Evolutionary conservation across 35 echinoderm and acorn worm species (phyloP).

Genomic region (Apostichopus parvimensis): DNA sequence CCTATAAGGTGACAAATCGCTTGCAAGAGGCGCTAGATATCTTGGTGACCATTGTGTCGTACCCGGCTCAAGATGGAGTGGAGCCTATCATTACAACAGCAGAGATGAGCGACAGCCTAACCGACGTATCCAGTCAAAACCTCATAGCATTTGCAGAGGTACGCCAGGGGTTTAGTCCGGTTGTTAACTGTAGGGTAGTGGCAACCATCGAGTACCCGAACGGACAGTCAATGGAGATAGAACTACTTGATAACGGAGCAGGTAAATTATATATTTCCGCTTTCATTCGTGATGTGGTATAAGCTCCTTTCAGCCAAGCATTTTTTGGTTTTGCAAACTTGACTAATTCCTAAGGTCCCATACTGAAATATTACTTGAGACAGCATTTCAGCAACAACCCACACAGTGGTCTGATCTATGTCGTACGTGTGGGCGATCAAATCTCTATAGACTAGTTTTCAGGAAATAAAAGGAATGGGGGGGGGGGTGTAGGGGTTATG

Average conservation of each 20-base stretch:
- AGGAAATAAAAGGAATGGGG: no score
- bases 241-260: constrained; percentile 18
- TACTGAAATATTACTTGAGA: no score
- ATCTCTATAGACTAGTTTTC: no score
- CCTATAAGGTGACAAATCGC: background rate
- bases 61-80: background rate
- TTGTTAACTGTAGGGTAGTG: background rate
- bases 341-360: no score
- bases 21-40: background rate
- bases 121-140: background rate
- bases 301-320: no score
- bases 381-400: no score
- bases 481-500: no score
- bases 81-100: background rate
- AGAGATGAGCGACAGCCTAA: background rate
- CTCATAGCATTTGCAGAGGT: constrained; percentile 14
- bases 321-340: no score
- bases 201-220: background rate
- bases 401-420: no score
- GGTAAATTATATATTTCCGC: background rate
- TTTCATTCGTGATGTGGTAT: no score
- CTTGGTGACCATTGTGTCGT: background rate
- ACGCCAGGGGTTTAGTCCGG: constrained; percentile 7
- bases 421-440: no score
- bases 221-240: background rate